A percentile compares a stretch with the other conserved stretches of the same genome.
Conservation (phyloP, 2,113 vertebrate genomes). For the Pelobates fuscus region DNA sequence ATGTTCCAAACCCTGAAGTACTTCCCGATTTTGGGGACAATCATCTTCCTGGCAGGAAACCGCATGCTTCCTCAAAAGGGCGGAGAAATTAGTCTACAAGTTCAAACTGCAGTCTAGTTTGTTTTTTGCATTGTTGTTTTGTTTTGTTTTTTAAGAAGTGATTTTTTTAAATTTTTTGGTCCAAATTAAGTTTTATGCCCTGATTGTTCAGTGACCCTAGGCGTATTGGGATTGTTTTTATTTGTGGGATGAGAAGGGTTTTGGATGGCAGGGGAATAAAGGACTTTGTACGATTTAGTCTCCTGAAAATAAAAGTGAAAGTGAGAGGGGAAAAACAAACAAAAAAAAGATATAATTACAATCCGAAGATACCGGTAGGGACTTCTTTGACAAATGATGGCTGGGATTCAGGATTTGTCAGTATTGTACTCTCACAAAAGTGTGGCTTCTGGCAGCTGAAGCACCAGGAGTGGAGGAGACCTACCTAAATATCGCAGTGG, state of each 20-base stretch:
- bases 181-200: slow-evolving; percentile 22
- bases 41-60: slow-evolving; percentile 97
- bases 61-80: slow-evolving; percentile 97
- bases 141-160: background rate
- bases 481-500: no score
- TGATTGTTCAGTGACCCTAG: slow-evolving; percentile 20
- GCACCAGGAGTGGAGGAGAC: no score
- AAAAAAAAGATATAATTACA: no score
- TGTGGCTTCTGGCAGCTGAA: no score
- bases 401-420: no score
- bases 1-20: slow-evolving; percentile 99
- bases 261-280: background rate
- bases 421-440: no score
- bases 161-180: background rate
- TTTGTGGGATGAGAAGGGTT: background rate
- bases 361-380: no score
- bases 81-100: slow-evolving; percentile 14
- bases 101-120: slow-evolving; percentile 28
- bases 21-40: slow-evolving; percentile 86
- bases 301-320: slow-evolving; percentile 37
- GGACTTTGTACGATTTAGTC: background rate
- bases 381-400: no score
- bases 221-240: background rate
- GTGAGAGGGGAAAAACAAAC: slow-evolving; percentile 36
- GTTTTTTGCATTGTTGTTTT: no score